Conservation (phyloP, 64 coral and sea anemone species). For the Dendrophyllia cribrosa region DNA sequence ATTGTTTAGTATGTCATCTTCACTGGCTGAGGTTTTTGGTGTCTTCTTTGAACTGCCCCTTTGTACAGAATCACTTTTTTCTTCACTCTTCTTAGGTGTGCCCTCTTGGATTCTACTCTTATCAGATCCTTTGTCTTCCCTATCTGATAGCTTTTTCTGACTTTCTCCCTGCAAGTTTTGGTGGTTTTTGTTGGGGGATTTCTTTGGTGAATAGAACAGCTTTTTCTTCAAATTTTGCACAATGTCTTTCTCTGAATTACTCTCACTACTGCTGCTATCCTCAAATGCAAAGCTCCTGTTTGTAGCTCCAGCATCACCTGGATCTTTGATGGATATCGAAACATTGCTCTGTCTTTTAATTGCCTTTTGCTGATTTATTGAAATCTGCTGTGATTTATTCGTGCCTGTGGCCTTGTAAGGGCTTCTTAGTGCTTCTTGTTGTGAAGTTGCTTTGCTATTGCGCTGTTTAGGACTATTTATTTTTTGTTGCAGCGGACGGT, state of each 20-base stretch:
- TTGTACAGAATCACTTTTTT: background rate
- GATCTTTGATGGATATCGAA: background rate
- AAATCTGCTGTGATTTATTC: background rate
- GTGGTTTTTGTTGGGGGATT: background rate
- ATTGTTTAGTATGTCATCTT: background rate
- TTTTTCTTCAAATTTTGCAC: background rate
- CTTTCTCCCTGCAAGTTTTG: background rate
- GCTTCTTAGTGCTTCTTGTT: background rate
- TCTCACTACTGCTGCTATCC: background rate
- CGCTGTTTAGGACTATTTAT: background rate
- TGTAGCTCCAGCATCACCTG: background rate
- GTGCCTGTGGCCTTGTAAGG: background rate
- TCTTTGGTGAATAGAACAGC: slow-evolving; percentile 32
- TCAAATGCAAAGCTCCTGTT: background rate
- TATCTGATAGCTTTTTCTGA: background rate
- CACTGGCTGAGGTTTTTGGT: background rate
- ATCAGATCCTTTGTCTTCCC: background rate
- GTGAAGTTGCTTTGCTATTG: background rate
- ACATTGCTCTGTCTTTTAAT: background rate
- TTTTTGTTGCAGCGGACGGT: background rate
- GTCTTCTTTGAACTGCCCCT: background rate
- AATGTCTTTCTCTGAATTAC: background rate
- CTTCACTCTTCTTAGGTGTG: background rate
- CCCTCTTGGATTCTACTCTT: background rate
- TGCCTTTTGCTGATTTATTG: background rate